Percentiles rank a stretch among this genome's conserved stretches.
Evolutionary conservation across 2,797 vertebrate genomes (phyloP).

Genomic region (Lepus oiostolus): DNA sequence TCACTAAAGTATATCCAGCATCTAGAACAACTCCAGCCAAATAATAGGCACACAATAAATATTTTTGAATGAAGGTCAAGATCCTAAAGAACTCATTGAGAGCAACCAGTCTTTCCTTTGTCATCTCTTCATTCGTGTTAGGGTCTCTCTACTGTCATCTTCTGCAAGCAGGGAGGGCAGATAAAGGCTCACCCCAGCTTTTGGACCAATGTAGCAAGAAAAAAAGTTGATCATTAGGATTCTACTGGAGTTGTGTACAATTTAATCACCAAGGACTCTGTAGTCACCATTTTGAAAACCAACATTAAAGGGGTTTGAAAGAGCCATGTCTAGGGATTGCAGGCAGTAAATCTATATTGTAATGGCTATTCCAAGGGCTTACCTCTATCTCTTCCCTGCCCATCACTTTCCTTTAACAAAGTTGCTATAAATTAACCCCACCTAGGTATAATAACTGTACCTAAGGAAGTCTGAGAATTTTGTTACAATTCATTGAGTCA

Average conservation of each 20-base stretch:
- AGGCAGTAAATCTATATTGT: background rate
- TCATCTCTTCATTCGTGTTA: background rate
- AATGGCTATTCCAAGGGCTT: background rate
- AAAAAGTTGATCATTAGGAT: background rate
- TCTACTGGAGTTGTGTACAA: slow-evolving; percentile 15
- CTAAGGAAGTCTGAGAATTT: slow-evolving; percentile 20
- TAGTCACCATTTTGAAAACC: slow-evolving; percentile 40
- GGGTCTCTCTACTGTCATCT: background rate
- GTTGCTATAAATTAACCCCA: background rate
- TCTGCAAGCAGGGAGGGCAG: background rate
- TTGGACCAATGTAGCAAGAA: background rate
- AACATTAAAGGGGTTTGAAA: slow-evolving; percentile 28
- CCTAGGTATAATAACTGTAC: background rate
- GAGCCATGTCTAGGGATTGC: background rate
- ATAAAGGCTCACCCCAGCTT: background rate
- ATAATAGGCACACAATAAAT: background rate
- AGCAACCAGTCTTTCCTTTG: background rate
- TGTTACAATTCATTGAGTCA: background rate
- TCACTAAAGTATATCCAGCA: background rate
- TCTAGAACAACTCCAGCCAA: background rate
- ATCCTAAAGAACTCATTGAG: background rate
- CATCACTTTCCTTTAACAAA: background rate
- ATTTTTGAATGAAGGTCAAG: background rate
- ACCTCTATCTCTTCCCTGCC: background rate
- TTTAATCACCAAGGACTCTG: slow-evolving; percentile 14